phyloP scores from a whole-genome alignment of 2,888 invertebrate genomes.

The Lumbricus terrestris region DNA sequence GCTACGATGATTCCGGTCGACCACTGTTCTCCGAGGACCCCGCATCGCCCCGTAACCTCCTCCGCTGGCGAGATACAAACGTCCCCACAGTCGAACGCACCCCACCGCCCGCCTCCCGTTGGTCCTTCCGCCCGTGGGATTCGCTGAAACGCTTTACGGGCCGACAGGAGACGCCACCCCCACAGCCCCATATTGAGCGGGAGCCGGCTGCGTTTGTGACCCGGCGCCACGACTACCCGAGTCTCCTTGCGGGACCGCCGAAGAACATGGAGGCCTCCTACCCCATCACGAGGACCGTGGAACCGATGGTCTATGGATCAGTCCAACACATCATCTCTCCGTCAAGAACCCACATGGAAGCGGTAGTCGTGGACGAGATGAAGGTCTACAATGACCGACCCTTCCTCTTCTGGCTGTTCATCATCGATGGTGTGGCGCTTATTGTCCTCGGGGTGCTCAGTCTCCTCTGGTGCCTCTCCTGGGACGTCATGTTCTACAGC shows the following conservation, averaged over 20 bases:
- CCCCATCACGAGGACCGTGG: neutral
- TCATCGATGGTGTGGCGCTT: constrained; percentile 11
- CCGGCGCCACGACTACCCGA: neutral
- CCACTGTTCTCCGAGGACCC: neutral
- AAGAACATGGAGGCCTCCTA: neutral
- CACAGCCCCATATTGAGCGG: neutral
- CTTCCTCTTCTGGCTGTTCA: constrained; percentile 23
- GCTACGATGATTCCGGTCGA: neutral
- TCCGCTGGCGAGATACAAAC: neutral
- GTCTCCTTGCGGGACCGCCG: neutral
- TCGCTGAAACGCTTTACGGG: neutral
- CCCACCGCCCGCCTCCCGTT: neutral
- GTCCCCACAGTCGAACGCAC: neutral
- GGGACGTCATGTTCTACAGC: constrained; percentile 19
- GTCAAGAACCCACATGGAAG: neutral
- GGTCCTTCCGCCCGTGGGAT: neutral
- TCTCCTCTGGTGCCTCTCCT: constrained; percentile 20
- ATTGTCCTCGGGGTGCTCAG: constrained; percentile 21
- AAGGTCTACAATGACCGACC: constrained; percentile 19
- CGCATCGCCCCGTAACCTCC: neutral
- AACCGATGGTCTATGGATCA: neutral
- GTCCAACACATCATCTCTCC: constrained; percentile 10
- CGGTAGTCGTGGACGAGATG: constrained; percentile 28
- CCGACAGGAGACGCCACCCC: neutral
- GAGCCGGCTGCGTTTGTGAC: neutral